Evolutionary conservation across 2,113 vertebrate genomes (phyloP), one percentile per base, ranked within the genome.

Genomic region (Galeopterus variegatus): DNA sequence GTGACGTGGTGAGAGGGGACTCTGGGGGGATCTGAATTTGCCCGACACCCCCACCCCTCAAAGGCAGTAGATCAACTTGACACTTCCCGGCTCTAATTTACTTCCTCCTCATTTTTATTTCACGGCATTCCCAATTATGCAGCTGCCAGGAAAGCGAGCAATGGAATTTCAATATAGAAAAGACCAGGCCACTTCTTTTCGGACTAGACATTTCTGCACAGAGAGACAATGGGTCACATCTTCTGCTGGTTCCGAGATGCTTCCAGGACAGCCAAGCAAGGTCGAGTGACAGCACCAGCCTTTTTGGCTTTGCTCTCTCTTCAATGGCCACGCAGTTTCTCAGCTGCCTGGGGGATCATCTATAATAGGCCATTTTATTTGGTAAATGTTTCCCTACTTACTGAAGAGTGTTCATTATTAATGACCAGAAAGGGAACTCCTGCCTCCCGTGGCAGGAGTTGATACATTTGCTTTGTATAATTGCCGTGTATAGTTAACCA

Each of bases 401-500:
- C 94, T 94, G 96, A 96, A 96, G 92, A 98, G 8, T 50, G 52
- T 92, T 96, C 70, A 86, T 98, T 98, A 98, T 98, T 99, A 98
- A 98, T 72, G 95, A 97, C 96, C 96, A 98, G 96, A 95, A 97
- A 98, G 97, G 97, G 98, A 98, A 97, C 94, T 97, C 98, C 97
- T 98, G 97, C 97, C 97, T 98, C 98, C 97, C 88, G 48, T 89
- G 95, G 97, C 97, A 98, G 97, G 97, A 98, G 94, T 91, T 97
- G 98, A 98, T 96, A 96, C 96, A 98, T 98, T 98, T 95, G 98
- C 90, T 98, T 98, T 95, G 19, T 98, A 97, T 98, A 99, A 99
- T 98, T 98, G 97, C 98, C 81, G 95, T 98, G 97, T 97, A 97
- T 98, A 98, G 98, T 97, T 98, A 98, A 94, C 97, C 97, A 95